Conservation (phyloP, 2,797 vertebrate genomes). For the Lacerta bilineata region DNA sequence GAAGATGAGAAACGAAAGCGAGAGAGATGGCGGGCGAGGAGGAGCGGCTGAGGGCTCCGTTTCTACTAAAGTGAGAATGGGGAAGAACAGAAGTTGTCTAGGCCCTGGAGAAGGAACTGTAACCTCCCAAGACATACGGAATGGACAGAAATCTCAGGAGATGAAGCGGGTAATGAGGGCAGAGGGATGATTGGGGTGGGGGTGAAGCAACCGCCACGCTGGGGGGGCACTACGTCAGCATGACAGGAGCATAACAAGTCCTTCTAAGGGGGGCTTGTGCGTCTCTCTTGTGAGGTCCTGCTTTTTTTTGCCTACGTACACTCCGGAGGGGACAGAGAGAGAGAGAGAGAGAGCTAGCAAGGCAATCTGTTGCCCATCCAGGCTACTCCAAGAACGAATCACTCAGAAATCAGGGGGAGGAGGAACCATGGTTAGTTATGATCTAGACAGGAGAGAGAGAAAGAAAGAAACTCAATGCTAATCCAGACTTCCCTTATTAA, state of each 20-base stretch:
- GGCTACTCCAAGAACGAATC: conserved; percentile 30
- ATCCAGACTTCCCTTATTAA: conserved; percentile 23
- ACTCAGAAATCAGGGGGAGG: conserved; percentile 10
- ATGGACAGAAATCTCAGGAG: conserved; percentile 21
- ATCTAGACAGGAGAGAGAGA: background rate
- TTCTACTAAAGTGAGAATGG: background rate
- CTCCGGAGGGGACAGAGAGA: conserved; percentile 19
- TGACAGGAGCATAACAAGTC: conserved; percentile 26
- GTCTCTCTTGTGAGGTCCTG: conserved; percentile 28
- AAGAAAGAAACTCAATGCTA: background rate
- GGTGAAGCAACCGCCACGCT: background rate
- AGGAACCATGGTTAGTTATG: conserved; percentile 30
- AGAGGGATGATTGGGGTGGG: background rate
- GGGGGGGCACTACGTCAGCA: conserved; percentile 10
- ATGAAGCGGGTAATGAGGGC: too few species aligned
- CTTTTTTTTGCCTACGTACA: conserved; percentile 33
- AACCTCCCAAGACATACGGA: conserved; percentile 52
- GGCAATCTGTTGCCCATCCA: conserved; percentile 7
- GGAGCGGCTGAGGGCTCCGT: background rate
- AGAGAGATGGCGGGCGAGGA: background rate
- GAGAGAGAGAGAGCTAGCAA: conserved; percentile 17
- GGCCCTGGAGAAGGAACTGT: conserved; percentile 41
- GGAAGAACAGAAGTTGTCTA: background rate
- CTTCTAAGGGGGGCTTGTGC: conserved; percentile 1
- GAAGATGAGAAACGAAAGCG: conserved; percentile 28